A percentile compares a stretch with the other conserved stretches of the same genome.
Conservation (phyloP, 1,140 invertebrate species). For the Anadara kagoshimensis region DNA sequence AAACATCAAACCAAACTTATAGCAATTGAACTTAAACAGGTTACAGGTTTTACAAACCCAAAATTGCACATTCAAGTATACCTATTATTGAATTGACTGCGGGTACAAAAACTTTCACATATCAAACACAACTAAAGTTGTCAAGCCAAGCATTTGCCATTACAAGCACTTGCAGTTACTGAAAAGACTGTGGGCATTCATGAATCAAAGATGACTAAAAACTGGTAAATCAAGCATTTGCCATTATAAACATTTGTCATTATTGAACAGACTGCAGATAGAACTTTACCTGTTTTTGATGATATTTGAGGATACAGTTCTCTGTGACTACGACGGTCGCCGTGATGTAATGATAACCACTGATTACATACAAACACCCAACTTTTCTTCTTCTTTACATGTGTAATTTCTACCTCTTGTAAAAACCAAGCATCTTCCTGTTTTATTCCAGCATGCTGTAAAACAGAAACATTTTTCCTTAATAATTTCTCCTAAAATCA, state of each 20-base stretch:
- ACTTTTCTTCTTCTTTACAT: constrained; percentile 68
- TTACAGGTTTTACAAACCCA: too few species aligned
- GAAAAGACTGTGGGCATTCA: background rate
- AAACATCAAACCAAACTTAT: too few species aligned
- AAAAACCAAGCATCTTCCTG: constrained; percentile 72
- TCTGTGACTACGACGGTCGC: constrained; percentile 65
- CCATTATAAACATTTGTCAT: too few species aligned
- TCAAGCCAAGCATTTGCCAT: too few species aligned
- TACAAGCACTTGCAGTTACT: too few species aligned
- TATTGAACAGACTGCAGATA: background rate
- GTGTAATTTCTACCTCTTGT: constrained; percentile 69
- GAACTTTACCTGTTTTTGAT: constrained; percentile 66
- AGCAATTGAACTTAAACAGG: too few species aligned
- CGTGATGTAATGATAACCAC: constrained; percentile 72
- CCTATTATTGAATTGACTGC: too few species aligned
- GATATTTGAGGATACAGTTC: constrained; percentile 66
- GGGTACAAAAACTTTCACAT: too few species aligned
- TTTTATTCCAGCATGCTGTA: constrained; percentile 49
- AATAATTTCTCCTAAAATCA: too few species aligned
- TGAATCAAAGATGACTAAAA: background rate
- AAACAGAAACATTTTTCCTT: too few species aligned
- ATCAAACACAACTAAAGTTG: too few species aligned
- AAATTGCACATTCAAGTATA: too few species aligned
- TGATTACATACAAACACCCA: constrained; percentile 72
- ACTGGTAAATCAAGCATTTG: background rate